phyloP scores from a whole-genome alignment of 2,797 vertebrate species.

The Masticophis lateralis region DNA sequence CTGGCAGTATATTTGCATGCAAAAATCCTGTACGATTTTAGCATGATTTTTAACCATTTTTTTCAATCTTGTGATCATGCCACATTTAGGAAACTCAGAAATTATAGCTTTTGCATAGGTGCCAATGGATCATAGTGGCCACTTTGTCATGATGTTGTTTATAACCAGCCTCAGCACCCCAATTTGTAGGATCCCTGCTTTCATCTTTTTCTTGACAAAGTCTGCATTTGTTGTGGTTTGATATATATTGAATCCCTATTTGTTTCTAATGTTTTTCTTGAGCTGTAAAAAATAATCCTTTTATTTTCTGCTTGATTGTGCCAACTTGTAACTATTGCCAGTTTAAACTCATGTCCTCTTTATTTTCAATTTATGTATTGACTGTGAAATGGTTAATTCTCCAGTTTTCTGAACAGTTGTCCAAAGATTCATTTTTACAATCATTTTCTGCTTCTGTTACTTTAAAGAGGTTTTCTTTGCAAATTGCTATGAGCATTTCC shows the following conservation, averaged over 20 bases:
- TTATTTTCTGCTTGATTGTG: background rate
- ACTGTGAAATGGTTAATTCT: background rate
- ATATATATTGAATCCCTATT: background rate
- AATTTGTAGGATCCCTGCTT: background rate
- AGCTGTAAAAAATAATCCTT: background rate
- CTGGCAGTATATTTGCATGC: background rate
- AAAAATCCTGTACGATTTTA: background rate
- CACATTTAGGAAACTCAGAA: background rate
- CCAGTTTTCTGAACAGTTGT: background rate
- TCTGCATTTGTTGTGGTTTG: background rate
- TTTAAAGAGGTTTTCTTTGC: background rate
- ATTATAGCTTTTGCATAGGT: background rate
- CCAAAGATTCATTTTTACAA: background rate
- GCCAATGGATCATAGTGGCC: background rate
- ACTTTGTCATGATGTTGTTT: background rate
- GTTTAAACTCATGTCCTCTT: background rate
- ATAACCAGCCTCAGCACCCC: background rate
- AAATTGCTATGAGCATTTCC: background rate
- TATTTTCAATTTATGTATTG: background rate
- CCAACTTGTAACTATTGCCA: background rate
- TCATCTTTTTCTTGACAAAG: background rate
- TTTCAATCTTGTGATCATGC: background rate
- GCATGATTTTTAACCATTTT: background rate
- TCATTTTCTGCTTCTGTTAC: background rate
- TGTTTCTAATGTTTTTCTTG: background rate